Conservation (phyloP, 1,140 invertebrate species). For the Akabosia matsudoensis region DNA sequence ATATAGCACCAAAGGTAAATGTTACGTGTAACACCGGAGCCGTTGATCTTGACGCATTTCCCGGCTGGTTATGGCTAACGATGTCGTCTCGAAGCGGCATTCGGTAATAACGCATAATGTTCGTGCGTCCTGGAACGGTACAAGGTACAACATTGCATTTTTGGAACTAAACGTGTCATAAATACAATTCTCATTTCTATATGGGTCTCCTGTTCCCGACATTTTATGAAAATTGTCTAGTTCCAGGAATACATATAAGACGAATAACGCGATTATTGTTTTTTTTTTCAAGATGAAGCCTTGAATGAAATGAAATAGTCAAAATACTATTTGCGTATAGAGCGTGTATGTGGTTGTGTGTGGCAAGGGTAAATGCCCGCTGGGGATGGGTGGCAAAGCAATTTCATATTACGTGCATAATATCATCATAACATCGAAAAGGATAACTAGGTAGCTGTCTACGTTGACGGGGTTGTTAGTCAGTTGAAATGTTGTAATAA, state of each 20-base stretch:
- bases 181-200: background rate
- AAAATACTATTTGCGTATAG: background rate
- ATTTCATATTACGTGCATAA: conserved; percentile 15
- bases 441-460: background rate
- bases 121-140: no score
- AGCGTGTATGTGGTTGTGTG: background rate
- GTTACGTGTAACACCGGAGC: no score
- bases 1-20: no score
- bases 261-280: no score
- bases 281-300: no score
- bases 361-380: background rate
- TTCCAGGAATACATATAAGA: no score
- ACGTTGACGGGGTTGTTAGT: conserved; percentile 1
- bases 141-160: no score
- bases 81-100: no score
- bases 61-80: no score
- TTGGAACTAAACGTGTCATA: background rate
- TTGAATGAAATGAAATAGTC: no score
- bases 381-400: conserved; percentile 17
- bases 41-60: no score
- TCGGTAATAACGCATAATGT: no score
- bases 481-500: conserved; percentile 19
- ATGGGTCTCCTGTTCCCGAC: conserved; percentile 8
- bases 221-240: conserved; percentile 14
- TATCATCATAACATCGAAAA: background rate